These are phyloP conservation scores for Parauchenoglanis ngamensis DNA, from an alignment of 2,797 vertebrate genomes.

Conservation along the genomic window DNA sequence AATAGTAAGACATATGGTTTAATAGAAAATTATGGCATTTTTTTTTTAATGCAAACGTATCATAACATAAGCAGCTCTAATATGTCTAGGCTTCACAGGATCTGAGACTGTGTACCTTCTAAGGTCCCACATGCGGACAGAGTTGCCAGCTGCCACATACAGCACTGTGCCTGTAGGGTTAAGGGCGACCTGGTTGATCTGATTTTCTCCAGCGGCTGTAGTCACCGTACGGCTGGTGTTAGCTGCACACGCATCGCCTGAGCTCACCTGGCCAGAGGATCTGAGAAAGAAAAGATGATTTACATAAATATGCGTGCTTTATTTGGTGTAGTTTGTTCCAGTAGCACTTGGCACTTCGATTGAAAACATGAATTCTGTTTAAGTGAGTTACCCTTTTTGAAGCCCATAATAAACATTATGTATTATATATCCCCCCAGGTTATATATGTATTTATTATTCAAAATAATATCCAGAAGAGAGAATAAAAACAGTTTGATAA, in stretches of 20 bases:
- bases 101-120: constrained; percentile 76
- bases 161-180: constrained; percentile 90
- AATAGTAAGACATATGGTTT: neutral
- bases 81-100: neutral
- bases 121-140: constrained; percentile 95
- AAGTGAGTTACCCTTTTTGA: neutral
- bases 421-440: too few species aligned
- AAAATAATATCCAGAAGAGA: neutral
- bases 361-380: neutral
- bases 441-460: neutral
- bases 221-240: constrained; percentile 87
- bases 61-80: neutral
- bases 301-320: neutral
- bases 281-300: constrained; percentile 64
- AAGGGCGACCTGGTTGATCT: constrained; percentile 94
- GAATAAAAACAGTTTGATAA: neutral
- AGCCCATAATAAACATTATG: neutral
- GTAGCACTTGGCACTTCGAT: neutral
- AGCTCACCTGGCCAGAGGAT: constrained; percentile 89
- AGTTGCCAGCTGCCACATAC: constrained; percentile 92
- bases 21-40: neutral
- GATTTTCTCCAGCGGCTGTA: constrained; percentile 93
- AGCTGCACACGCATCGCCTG: constrained; percentile 83
- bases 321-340: neutral
- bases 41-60: neutral